Conservation (phyloP, 1,140 invertebrate species). For the Phthorimaea operculella region DNA sequence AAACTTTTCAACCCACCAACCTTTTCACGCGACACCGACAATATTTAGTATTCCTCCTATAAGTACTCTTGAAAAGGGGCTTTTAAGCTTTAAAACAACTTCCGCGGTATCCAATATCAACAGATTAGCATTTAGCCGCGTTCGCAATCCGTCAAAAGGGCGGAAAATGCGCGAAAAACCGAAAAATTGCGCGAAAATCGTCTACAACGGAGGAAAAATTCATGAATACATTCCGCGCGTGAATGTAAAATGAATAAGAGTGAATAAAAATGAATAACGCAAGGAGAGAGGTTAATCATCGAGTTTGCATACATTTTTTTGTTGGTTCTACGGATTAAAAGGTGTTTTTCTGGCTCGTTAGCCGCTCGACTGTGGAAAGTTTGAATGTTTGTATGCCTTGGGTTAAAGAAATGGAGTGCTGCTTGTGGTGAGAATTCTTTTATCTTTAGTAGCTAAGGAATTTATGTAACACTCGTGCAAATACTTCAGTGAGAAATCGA, state of each 20-base stretch:
- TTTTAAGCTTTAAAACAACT: not conserved
- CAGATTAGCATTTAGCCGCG: conserved; percentile 15
- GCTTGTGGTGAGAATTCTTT: too few relatives aligned
- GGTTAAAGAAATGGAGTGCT: too few relatives aligned
- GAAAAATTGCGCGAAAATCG: not conserved
- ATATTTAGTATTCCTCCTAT: too few relatives aligned
- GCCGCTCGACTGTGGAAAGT: not conserved
- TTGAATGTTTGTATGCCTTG: too few relatives aligned
- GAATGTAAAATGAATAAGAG: conserved; percentile 53
- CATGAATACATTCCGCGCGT: conserved; percentile 52
- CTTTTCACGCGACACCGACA: too few relatives aligned
- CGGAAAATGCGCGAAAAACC: conserved; percentile 15
- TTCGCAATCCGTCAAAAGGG: conserved; percentile 13
- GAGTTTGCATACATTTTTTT: conserved; percentile 34
- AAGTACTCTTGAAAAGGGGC: too few relatives aligned
- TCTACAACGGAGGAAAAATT: conserved; percentile 9
- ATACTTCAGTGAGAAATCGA: too few relatives aligned
- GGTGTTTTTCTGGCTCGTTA: conserved; percentile 3
- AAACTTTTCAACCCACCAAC: too few relatives aligned
- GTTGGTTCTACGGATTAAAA: conserved; percentile 2
- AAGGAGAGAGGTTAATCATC: conserved; percentile 46
- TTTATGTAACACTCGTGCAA: too few relatives aligned
- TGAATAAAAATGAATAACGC: conserved; percentile 45
- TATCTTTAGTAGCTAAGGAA: too few relatives aligned
- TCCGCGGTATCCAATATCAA: conserved; percentile 13